Conservation (phyloP, 2,888 invertebrate species). For the Temnothorax ravouxi region DNA sequence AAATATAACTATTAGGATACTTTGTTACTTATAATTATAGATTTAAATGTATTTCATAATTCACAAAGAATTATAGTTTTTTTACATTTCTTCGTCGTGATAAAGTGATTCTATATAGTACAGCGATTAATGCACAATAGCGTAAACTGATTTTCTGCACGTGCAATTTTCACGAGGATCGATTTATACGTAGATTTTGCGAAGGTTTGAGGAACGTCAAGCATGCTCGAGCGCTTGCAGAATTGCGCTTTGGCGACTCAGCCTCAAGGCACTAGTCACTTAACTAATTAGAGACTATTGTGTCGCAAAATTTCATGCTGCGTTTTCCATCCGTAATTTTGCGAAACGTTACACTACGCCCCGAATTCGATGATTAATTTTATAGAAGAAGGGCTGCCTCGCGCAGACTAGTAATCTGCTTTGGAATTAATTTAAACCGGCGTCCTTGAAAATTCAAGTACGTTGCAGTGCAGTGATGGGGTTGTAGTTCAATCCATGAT, state of each 20-base stretch:
- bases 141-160: conserved; percentile 27
- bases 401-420: conserved; percentile 70
- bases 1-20: neutral
- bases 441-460: conserved; percentile 58
- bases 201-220: conserved; percentile 22
- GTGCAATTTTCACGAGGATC: conserved; percentile 27
- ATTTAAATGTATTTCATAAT: conserved; percentile 5
- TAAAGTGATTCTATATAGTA: neutral
- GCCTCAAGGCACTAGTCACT: conserved; percentile 77
- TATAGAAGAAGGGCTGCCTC: conserved; percentile 58
- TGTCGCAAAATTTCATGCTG: conserved; percentile 79
- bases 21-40: conserved; percentile 4
- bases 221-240: conserved; percentile 33
- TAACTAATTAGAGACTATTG: conserved; percentile 85
- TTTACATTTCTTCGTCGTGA: neutral
- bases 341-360: conserved; percentile 62
- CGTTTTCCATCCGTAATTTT: conserved; percentile 74
- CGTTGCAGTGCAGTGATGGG: conserved; percentile 16
- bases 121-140: conserved; percentile 16
- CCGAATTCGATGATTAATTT: conserved; percentile 69
- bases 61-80: conserved; percentile 18
- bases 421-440: conserved; percentile 69
- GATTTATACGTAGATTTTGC: conserved; percentile 19
- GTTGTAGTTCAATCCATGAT: conserved; percentile 24
- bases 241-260: conserved; percentile 42